Percentiles rank a stretch among this genome's conserved stretches.
phyloP scores from a whole-genome alignment of 2,797 vertebrate species.

The Helicolenus hilgendorfi region DNA sequence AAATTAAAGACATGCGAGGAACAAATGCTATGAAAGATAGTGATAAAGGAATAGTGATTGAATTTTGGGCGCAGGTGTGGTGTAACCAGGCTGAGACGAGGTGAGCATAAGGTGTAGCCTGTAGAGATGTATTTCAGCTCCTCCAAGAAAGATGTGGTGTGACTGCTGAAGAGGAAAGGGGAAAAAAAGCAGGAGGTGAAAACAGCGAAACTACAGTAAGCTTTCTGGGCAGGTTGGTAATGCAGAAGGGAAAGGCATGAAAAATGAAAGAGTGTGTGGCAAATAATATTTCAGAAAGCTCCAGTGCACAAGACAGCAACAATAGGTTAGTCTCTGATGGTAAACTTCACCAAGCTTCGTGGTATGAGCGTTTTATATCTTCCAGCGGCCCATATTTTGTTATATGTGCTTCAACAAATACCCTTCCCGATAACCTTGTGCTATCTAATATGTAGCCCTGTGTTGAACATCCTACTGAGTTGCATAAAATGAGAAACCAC shows the following conservation, averaged over 20 bases:
- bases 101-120: conserved; percentile 33
- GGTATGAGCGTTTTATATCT: conserved; percentile 56
- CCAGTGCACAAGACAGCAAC: conserved; percentile 45
- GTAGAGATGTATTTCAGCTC: conserved; percentile 51
- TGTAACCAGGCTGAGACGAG: background rate
- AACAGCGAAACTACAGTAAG: conserved; percentile 18
- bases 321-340: conserved; percentile 50
- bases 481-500: conserved; percentile 4
- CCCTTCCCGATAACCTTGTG: conserved; percentile 66
- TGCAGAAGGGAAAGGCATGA: conserved; percentile 33
- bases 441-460: conserved; percentile 24
- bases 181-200: background rate
- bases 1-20: background rate
- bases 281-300: conserved; percentile 68
- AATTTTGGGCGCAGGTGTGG: background rate
- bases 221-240: conserved; percentile 30
- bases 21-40: background rate
- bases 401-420: conserved; percentile 53
- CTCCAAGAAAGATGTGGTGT: conserved; percentile 22
- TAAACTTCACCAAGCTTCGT: conserved; percentile 40
- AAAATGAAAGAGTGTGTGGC: conserved; percentile 54
- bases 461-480: conserved; percentile 33
- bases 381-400: conserved; percentile 43
- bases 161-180: conserved; percentile 50
- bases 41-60: background rate